Evolutionary conservation across 1,140 invertebrate species (phyloP).

Genomic region (Arctopsyche grandis): DNA sequence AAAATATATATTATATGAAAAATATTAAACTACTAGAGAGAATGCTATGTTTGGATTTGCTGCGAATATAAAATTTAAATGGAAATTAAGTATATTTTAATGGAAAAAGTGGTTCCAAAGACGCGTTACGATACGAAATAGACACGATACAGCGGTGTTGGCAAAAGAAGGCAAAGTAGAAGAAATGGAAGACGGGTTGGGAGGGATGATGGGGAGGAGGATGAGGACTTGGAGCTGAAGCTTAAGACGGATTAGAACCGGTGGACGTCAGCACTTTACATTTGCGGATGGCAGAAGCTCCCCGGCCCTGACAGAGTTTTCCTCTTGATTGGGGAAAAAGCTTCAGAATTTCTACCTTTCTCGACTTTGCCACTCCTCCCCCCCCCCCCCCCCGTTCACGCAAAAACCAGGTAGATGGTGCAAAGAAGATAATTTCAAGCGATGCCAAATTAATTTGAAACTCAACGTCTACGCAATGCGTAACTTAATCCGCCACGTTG

Average conservation of each 20-base stretch:
- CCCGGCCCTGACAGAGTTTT: slow-evolving; percentile 18
- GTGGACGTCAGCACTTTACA: slow-evolving; percentile 44
- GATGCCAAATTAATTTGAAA: slow-evolving; percentile 32
- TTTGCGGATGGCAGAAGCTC: slow-evolving; percentile 28
- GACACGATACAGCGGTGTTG: too few relatives aligned
- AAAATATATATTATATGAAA: too few relatives aligned
- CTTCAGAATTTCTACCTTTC: not conserved
- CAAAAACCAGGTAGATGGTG: not conserved
- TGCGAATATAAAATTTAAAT: too few relatives aligned
- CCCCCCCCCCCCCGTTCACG: not conserved
- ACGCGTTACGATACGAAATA: too few relatives aligned
- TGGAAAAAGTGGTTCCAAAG: too few relatives aligned
- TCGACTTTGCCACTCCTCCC: not conserved
- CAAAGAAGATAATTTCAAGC: slow-evolving; percentile 4
- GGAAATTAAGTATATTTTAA: too few relatives aligned
- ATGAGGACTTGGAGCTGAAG: not conserved
- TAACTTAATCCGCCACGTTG: slow-evolving; percentile 1
- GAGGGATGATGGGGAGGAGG: not conserved
- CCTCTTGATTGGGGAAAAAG: not conserved
- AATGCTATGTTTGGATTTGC: too few relatives aligned
- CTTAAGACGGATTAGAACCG: slow-evolving; percentile 44
- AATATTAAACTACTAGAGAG: too few relatives aligned
- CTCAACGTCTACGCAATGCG: slow-evolving; percentile 2
- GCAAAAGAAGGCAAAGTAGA: not conserved
- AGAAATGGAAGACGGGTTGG: not conserved